phyloP scores from a whole-genome alignment of 1,140 invertebrate genomes.

The Sinella curviseta region DNA sequence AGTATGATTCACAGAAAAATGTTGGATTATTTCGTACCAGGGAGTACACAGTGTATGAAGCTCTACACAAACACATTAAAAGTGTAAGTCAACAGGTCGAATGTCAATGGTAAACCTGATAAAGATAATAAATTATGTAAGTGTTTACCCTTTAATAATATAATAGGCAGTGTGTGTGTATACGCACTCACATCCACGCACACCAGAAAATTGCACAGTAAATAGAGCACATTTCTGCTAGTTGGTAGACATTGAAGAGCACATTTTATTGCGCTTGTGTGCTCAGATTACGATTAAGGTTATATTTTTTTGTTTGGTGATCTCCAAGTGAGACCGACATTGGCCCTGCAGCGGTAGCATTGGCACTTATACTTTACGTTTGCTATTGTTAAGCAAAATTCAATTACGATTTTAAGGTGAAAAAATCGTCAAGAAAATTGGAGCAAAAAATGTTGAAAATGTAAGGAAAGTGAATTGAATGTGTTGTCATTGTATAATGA shows the following conservation, averaged over 20 bases:
- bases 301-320: not conserved
- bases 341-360: conserved; percentile 11
- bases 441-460: not conserved
- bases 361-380: no score
- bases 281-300: no score
- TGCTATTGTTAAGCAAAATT: not conserved
- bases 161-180: not conserved
- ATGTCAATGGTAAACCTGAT: conserved; percentile 20
- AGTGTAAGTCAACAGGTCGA: conserved; percentile 15
- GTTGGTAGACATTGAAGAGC: no score
- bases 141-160: not conserved
- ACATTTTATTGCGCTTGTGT: no score
- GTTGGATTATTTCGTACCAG: conserved; percentile 11
- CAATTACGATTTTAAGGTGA: conserved; percentile 16
- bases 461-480: not conserved
- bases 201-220: not conserved
- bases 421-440: conserved; percentile 9
- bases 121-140: conserved; percentile 19
- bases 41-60: not conserved
- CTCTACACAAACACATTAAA: not conserved
- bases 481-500: conserved; percentile 1
- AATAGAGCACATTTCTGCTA: not conserved
- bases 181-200: not conserved
- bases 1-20: conserved; percentile 1
- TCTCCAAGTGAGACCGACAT: not conserved